Base-by-base conservation (phyloP, 1,140 invertebrate species). In the Planococcus citri region DNA sequence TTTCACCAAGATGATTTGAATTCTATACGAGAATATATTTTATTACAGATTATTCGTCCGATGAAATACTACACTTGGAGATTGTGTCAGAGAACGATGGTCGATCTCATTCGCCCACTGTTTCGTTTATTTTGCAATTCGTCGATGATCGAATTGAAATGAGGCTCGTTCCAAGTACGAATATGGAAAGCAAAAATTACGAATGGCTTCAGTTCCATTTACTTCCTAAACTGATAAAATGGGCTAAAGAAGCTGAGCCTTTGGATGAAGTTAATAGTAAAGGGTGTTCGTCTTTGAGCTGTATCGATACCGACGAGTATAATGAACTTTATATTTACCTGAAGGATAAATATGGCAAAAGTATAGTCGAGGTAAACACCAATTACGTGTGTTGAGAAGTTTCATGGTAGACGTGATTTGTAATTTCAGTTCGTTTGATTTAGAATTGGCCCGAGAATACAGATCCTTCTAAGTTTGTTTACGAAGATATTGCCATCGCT, bases 401-500 rank as follows among this genome's bases (percentile, higher is more conserved):
- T 4, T 14, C 6, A 22, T 68, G 4, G 17, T 9, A 2, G 25
- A 10, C 24, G 20, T n/a, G n/a, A n/a, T n/a, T n/a, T n/a, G n/a
- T n/a, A 14, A 22, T 29, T 10, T 70, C 38, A 20, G n/a, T n/a
- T n/a, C 10, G 17, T 73, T 68, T 38, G 69, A 77, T 84, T 27
- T 75, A 86, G 81, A 84, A 85, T 70, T 97, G 94, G 94, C 84
- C 87, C 21, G 92, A 97, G 80, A 88, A 83, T 73, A 98, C 95
- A 37, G 92, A 97, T 81, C 93, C 95, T 14, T 76, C 85, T 41
- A 98, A 98, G 80, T 97, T 91, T 83, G 90, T 99, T 6, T 95
- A 90, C 82, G 95, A 99, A 83, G 96, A 98, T 78, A 83, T 98
- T 71, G 93, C 91, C 6, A 98, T 98, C 75, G 93, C 94, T 17